Evolutionary conservation across 2,113 vertebrate species (phyloP).

Genomic region (Crotalus horridus): DNA sequence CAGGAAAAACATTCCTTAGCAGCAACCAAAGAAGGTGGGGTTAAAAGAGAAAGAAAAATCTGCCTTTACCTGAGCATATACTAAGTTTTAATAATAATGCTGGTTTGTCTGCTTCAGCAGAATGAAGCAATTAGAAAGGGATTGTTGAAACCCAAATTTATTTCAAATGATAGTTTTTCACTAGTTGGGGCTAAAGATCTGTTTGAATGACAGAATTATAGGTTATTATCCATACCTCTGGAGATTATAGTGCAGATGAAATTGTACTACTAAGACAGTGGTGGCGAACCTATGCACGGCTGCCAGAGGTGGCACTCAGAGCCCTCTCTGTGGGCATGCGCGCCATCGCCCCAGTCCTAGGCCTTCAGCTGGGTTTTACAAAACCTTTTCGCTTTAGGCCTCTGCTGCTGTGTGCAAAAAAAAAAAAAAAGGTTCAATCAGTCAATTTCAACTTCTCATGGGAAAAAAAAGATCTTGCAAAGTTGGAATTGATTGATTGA

Average conservation of each 20-base stretch:
- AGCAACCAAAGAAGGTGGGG: neutral
- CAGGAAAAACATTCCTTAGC: neutral
- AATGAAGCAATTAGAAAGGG: neutral
- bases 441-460: too few relatives aligned
- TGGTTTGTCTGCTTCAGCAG: neutral
- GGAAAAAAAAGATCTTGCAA: too few relatives aligned
- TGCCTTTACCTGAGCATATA: neutral
- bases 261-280: neutral
- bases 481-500: too few relatives aligned
- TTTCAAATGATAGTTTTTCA: neutral
- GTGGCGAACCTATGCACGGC: too few relatives aligned
- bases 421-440: too few relatives aligned
- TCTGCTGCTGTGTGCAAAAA: too few relatives aligned
- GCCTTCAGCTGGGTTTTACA: too few relatives aligned
- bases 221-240: neutral
- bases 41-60: neutral
- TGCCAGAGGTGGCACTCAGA: too few relatives aligned
- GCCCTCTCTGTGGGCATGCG: too few relatives aligned
- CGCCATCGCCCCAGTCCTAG: too few relatives aligned
- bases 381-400: too few relatives aligned
- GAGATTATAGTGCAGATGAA: neutral
- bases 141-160: neutral
- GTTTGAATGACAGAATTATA: neutral
- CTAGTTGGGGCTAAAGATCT: neutral
- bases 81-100: neutral